A percentile compares a stretch with the other conserved stretches of the same genome.
These are phyloP conservation scores for Parnassius smintheus DNA, from an alignment of 2,888 invertebrate genomes.

Conservation along the genomic window DNA sequence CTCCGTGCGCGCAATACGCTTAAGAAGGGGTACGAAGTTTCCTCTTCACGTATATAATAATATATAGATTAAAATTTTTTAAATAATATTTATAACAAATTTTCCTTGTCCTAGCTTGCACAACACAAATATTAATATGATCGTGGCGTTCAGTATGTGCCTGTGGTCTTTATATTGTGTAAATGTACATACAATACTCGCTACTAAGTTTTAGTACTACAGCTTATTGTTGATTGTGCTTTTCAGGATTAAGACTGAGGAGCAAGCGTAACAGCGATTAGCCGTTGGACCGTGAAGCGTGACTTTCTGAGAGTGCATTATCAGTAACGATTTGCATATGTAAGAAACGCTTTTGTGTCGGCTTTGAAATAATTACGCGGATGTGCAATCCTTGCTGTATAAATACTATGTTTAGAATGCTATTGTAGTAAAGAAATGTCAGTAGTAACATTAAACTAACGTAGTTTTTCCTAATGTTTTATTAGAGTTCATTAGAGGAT, in stretches of 20 bases:
- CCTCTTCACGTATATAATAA: no score
- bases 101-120: no score
- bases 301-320: constrained; percentile 41
- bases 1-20: no score
- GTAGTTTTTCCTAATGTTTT: background rate
- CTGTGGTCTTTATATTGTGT: no score
- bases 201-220: background rate
- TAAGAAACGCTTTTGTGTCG: constrained; percentile 31
- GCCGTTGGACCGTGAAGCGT: constrained; percentile 44
- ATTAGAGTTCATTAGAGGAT: background rate
- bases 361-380: constrained; percentile 7
- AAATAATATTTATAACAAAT: no score
- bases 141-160: no score
- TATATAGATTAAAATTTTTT: no score
- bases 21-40: no score
- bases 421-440: constrained; percentile 9
- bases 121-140: no score
- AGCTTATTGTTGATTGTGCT: constrained; percentile 20
- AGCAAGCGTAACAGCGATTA: constrained; percentile 22
- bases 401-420: background rate
- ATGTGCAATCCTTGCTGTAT: background rate
- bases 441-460: constrained; percentile 1
- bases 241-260: constrained; percentile 19
- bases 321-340: constrained; percentile 40
- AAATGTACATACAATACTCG: background rate